Percentiles rank a stretch among this genome's conserved stretches.
These are phyloP conservation scores for Selenia dentaria DNA, from an alignment of 2,888 invertebrate species.

Conservation along the genomic window DNA sequence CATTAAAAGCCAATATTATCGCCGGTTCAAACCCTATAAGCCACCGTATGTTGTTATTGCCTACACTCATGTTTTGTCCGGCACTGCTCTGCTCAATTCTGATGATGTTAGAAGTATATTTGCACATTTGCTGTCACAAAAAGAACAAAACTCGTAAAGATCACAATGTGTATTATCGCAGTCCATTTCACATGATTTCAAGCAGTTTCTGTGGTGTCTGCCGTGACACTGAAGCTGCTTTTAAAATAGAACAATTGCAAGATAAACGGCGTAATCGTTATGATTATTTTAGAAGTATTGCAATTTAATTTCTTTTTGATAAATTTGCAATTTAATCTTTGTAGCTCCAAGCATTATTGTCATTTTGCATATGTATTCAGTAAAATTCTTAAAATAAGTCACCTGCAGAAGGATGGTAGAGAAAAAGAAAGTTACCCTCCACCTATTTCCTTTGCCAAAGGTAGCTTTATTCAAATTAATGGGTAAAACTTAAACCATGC, in stretches of 20 bases:
- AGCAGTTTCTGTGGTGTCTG: constrained; percentile 89
- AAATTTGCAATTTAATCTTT: no score
- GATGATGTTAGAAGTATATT: constrained; percentile 82
- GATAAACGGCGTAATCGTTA: constrained; percentile 82
- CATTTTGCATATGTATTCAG: no score
- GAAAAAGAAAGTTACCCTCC: no score
- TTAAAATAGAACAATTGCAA: constrained; percentile 86
- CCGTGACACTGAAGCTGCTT: constrained; percentile 85
- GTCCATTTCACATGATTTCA: constrained; percentile 88
- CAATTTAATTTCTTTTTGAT: constrained; percentile 37
- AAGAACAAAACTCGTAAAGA: constrained; percentile 86
- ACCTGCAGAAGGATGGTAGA: no score
- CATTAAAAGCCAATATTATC: constrained; percentile 63
- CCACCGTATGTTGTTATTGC: constrained; percentile 83
- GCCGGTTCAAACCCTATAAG: constrained; percentile 68
- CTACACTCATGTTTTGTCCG: constrained; percentile 85
- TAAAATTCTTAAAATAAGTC: no score
- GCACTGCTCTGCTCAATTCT: constrained; percentile 78
- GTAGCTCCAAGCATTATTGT: no score
- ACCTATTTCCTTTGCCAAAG: no score
- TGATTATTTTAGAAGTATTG: constrained; percentile 65
- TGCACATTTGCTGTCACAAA: constrained; percentile 88
- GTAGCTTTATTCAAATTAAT: no score
- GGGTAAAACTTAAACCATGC: no score
- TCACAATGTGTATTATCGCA: constrained; percentile 86